A percentile compares a stretch with the other conserved stretches of the same genome.
These are phyloP conservation scores for Bombycilla garrulus DNA, from an alignment of 2,113 vertebrate genomes.

Conservation along the genomic window DNA sequence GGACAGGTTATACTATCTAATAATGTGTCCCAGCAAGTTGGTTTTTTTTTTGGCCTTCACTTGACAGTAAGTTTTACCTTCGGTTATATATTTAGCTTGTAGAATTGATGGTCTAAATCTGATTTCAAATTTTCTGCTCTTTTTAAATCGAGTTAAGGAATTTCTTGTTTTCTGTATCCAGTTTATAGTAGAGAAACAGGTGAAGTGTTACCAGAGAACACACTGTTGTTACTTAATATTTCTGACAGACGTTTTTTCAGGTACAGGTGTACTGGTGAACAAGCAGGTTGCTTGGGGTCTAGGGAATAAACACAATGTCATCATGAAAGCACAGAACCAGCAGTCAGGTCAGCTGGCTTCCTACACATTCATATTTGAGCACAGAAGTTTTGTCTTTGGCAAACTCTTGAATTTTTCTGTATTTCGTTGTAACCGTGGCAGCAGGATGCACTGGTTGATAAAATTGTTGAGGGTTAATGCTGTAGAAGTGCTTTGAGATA, in stretches of 20 bases:
- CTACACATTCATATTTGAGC: background rate
- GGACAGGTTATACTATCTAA: background rate
- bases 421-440: accelerated
- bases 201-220: background rate
- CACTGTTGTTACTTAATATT: background rate
- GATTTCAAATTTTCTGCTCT: background rate
- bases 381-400: background rate
- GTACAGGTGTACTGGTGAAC: background rate
- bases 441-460: background rate
- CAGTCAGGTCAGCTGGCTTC: background rate
- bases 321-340: background rate
- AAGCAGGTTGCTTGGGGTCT: background rate
- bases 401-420: background rate
- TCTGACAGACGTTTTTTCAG: background rate
- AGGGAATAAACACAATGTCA: background rate
- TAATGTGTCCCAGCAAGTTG: background rate
- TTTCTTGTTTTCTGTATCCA: background rate
- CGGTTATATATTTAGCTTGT: background rate
- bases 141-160: background rate
- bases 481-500: background rate
- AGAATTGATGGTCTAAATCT: background rate
- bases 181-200: background rate
- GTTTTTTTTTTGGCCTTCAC: background rate
- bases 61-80: background rate
- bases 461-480: background rate